phyloP scores from a whole-genome alignment of 1,140 invertebrate genomes.

The Drosophila takahashii region DNA sequence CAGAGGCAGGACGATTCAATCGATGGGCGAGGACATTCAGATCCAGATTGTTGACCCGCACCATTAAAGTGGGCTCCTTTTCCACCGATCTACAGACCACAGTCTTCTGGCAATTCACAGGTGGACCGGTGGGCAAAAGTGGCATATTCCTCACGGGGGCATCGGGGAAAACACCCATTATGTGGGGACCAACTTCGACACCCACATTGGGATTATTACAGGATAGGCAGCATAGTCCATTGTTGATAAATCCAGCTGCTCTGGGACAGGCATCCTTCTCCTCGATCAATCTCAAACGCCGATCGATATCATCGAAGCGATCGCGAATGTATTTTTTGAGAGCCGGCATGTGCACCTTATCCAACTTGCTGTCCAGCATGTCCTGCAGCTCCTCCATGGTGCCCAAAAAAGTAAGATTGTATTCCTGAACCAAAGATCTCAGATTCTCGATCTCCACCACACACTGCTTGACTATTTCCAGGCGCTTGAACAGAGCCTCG shows the following conservation, averaged over 20 bases:
- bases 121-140: neutral
- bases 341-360: conserved; percentile 78
- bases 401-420: conserved; percentile 67
- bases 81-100: conserved; percentile 50
- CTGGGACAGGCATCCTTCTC: conserved; percentile 61
- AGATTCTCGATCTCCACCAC: conserved; percentile 70
- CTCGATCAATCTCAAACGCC: conserved; percentile 48
- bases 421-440: conserved; percentile 49
- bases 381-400: conserved; percentile 83
- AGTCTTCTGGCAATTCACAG: conserved; percentile 36
- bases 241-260: conserved; percentile 67
- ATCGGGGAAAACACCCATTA: conserved; percentile 50
- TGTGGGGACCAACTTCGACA: conserved; percentile 51
- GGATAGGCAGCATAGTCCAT: conserved; percentile 50
- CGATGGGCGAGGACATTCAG: conserved; percentile 53
- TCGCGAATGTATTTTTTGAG: conserved; percentile 79
- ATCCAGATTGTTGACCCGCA: conserved; percentile 65
- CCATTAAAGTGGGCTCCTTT: conserved; percentile 65
- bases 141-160: conserved; percentile 3
- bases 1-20: conserved; percentile 41
- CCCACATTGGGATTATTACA: conserved; percentile 61
- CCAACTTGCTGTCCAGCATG: conserved; percentile 79
- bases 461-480: conserved; percentile 68
- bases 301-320: conserved; percentile 65
- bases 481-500: conserved; percentile 52